phyloP scores from a whole-genome alignment of 2,888 invertebrate species.

The Mythimna ferrago region DNA sequence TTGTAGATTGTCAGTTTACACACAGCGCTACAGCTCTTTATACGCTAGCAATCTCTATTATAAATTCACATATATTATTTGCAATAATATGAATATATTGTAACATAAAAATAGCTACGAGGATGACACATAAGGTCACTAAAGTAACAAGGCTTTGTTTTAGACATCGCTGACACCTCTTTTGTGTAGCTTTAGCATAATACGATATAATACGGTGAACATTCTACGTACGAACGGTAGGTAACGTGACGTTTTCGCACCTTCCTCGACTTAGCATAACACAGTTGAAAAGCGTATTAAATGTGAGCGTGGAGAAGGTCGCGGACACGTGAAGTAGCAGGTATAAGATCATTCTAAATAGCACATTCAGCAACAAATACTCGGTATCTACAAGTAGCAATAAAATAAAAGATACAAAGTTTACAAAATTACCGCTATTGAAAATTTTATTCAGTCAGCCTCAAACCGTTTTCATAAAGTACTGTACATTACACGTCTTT shows the following conservation, averaged over 20 bases:
- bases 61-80: background rate
- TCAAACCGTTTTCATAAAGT: conserved; percentile 17
- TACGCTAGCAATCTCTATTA: background rate
- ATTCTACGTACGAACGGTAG: conserved; percentile 28
- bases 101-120: background rate
- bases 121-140: conserved; percentile 2
- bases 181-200: conserved; percentile 18
- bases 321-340: conserved; percentile 35
- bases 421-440: conserved; percentile 16
- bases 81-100: background rate
- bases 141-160: conserved; percentile 12
- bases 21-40: background rate
- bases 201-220: conserved; percentile 9
- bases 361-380: conserved; percentile 29
- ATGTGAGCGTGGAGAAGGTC: conserved; percentile 56
- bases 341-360: conserved; percentile 42
- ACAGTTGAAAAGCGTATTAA: conserved; percentile 64
- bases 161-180: conserved; percentile 17
- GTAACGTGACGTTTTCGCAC: conserved; percentile 48
- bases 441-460: conserved; percentile 7
- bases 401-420: conserved; percentile 35
- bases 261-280: conserved; percentile 27
- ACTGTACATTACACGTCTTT: conserved; percentile 9
- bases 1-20: background rate
- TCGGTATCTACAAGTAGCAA: conserved; percentile 3